Evolutionary conservation across 2,797 vertebrate genomes (phyloP).

Genomic region (Sarcophilus harrisii): DNA sequence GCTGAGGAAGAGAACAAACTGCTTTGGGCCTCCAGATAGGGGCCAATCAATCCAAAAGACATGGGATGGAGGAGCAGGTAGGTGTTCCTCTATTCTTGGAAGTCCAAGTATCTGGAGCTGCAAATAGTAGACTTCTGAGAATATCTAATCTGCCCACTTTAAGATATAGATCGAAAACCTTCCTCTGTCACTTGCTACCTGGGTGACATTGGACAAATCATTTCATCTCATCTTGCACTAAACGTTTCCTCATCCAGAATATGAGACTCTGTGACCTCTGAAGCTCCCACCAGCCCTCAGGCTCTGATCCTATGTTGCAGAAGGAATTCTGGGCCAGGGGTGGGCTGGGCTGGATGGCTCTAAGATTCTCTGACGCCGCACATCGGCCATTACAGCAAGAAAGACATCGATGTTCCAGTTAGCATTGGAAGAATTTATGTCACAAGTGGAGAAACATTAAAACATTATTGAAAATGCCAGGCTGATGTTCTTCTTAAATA

Average conservation of each 20-base stretch:
- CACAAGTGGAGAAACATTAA: conserved; percentile 45
- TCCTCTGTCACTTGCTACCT: not conserved
- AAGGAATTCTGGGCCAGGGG: not conserved
- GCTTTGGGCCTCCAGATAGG: not conserved
- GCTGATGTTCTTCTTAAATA: conserved; percentile 48
- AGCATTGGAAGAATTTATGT: conserved; percentile 28
- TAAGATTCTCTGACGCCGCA: not conserved
- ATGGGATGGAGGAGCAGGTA: not conserved
- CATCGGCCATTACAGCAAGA: not conserved
- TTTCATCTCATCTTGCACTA: not conserved
- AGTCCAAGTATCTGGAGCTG: not conserved
- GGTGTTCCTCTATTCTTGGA: not conserved
- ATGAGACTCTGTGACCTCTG: not conserved
- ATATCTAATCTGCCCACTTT: not conserved
- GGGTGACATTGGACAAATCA: not conserved
- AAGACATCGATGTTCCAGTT: not conserved
- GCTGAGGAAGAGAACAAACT: not conserved
- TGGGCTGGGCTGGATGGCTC: not conserved
- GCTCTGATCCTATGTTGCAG: not conserved
- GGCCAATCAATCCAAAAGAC: not conserved
- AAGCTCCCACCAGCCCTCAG: not conserved
- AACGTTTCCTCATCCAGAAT: not conserved
- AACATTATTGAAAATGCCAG: conserved; percentile 57
- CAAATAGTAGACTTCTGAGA: not conserved
- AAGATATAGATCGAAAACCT: not conserved